These are phyloP conservation scores for Psittacara wagleri DNA, from an alignment of 2,113 vertebrate species.

Conservation along the genomic window DNA sequence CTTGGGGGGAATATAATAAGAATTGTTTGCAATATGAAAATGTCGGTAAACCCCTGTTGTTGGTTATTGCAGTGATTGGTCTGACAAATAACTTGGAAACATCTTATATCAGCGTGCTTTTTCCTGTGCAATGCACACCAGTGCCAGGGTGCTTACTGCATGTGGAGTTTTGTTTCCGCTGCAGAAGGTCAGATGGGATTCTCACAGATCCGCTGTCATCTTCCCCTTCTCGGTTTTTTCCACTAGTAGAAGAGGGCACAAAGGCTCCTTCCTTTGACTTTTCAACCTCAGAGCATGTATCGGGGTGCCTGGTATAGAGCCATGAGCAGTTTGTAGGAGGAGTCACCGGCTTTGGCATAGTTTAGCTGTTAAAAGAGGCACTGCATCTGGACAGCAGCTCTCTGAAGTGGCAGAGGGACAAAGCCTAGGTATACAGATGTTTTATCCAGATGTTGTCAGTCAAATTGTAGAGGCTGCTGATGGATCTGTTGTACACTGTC, in stretches of 20 bases:
- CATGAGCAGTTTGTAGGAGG: neutral
- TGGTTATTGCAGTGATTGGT: neutral
- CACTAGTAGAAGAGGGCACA: neutral
- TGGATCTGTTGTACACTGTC: neutral
- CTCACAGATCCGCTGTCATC: neutral
- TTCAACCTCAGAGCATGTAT: fast-evolving
- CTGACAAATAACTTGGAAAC: neutral
- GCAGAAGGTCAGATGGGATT: neutral
- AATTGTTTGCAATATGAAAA: neutral
- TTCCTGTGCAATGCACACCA: neutral
- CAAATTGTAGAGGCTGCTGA: neutral
- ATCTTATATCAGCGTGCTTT: neutral
- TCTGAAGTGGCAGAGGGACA: neutral
- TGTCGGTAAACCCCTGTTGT: neutral
- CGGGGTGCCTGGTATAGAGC: neutral
- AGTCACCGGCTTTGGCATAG: neutral
- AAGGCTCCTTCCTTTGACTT: neutral
- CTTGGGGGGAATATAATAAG: neutral
- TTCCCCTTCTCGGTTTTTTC: neutral
- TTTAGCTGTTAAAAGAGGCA: neutral
- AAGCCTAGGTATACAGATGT: neutral
- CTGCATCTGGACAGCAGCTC: neutral
- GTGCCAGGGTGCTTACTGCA: neutral
- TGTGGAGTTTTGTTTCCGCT: neutral
- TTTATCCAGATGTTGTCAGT: neutral